Base-by-base conservation (phyloP, 2,888 invertebrate species). In the Aphidius colemani region DNA sequence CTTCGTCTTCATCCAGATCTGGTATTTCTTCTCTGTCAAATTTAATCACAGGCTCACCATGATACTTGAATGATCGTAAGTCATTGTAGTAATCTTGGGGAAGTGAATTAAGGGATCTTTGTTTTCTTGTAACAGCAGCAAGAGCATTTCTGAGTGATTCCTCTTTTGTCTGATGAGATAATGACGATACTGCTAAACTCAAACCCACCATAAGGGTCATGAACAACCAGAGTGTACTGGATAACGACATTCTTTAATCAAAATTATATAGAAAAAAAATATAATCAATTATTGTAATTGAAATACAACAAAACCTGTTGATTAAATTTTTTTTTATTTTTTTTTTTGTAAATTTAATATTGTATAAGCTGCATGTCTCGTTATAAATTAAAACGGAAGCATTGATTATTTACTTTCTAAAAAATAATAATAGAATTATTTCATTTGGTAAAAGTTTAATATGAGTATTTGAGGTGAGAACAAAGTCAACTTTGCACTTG, bases 81-180 rank as follows among this genome's bases (percentile, higher is more conserved):
- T 79, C 75, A 63, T 72, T 74, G 71, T 75, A 78, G 58, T 78
- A 79, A 43, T 77, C 77, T 10, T 74, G 77, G 1, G 74, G 61
- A 7, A 61, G 51, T 66, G 67, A 30, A 45, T 78, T 75, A 53
- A 80, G 65, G 0, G 79, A 79, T 63, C 83, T 77, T 70, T 85
- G 85, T 48, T 85, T 84, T 63, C 84, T 79, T 48, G 81, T 79
- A 43, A 85, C 81, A 2, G 84, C 84, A 59, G 84, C 82, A 64
- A 85, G 71, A 6, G 85, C 85, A 66, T 82, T 82, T 59, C 77
- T 78, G 46, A 85, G 69, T 2, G 84, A 84, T 64, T 85, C 85
- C 61, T 82, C 83, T 65, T 65, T 71, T 57, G 69, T 66, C 51
- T 71, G 72, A 44, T 70, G 75, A 1, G 75, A 69, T 13, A 64